Evolutionary conservation across 2,113 vertebrate genomes (phyloP), one percentile per base, ranked within the genome.

Genomic region (Neodon shergylaensis): DNA sequence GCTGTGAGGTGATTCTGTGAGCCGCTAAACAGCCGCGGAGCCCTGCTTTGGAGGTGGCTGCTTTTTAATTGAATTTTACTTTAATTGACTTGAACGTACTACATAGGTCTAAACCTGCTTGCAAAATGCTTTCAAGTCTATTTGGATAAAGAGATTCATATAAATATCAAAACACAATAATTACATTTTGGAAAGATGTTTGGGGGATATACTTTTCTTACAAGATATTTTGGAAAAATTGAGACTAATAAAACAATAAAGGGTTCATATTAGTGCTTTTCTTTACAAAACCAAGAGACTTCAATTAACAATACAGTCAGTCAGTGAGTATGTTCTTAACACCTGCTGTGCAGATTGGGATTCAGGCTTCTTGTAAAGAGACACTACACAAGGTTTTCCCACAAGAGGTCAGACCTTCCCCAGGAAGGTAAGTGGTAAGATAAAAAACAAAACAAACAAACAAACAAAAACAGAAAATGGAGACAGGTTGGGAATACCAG

Each of bases 51-150:
- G 85, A 98, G 95, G 96, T 96, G 97, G 96, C 63, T 97, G 95
- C 88, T 94, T 98, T 97, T 97, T 97, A 97, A 98, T 97, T 97
- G 96, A 97, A 96, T 97, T 97, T 98, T 88, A 94, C 90, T 98
- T 97, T 95, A 97, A 98, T 96, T 97, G 96, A 97, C 88, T 96
- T 90, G 88, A 97, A 95, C 90, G 95, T 16, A 74, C 54, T 91
- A 81, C 89, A 92, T 87, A 96, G 81, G 90, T 92, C 96, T 97
- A 97, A 97, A 97, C 96, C 90, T 94, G 84, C 94, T 97, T 95
- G 73, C 68, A 97, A 97, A 97, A 93, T 91, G 47, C 68, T 95
- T 93, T 96, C 39, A 73, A 95, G 61, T 86, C 88, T 96, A 74
- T 95, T 96, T 88, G 86, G 61, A 81, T 84, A 86, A 95, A 96